These are phyloP conservation scores for Phortica magna DNA, from an alignment of 2,888 invertebrate genomes.

Conservation along the genomic window DNA sequence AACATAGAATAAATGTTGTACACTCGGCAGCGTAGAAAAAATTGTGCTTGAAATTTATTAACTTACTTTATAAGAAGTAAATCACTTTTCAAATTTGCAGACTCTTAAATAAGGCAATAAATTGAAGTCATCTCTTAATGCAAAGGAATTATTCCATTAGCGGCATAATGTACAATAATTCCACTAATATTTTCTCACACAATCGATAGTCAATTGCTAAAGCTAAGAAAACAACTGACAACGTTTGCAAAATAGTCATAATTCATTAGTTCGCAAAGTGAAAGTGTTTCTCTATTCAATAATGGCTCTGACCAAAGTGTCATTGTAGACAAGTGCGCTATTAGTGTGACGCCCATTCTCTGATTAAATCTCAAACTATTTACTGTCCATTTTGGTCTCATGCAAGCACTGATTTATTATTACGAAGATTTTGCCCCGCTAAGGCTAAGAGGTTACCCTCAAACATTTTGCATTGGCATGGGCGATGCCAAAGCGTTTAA, in stretches of 20 bases:
- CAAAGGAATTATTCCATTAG: conserved; percentile 44
- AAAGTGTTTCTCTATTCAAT: conserved; percentile 11
- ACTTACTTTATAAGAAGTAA: not conserved
- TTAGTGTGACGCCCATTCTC: conserved; percentile 35
- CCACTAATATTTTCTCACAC: conserved; percentile 4
- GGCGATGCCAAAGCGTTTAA: conserved; percentile 49
- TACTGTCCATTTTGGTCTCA: conserved; percentile 29
- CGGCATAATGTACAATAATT: not conserved
- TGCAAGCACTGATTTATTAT: conserved; percentile 29
- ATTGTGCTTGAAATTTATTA: conserved; percentile 46
- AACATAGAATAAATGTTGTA: not conserved
- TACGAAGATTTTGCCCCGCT: not conserved
- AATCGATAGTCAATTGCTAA: conserved; percentile 19
- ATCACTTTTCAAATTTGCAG: no score
- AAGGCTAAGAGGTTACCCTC: not conserved
- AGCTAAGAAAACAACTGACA: conserved; percentile 38
- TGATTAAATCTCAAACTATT: conserved; percentile 40
- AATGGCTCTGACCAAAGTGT: conserved; percentile 44
- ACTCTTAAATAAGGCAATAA: no score
- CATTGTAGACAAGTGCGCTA: conserved; percentile 36
- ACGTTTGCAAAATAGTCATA: conserved; percentile 36
- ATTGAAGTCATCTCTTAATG: not conserved
- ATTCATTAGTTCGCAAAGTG: conserved; percentile 41
- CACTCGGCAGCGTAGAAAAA: not conserved
- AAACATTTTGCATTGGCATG: not conserved